Evolutionary conservation across 2,888 invertebrate genomes (phyloP), one percentile per base, ranked within the genome.

Genomic region (Nemoura dubitans): DNA sequence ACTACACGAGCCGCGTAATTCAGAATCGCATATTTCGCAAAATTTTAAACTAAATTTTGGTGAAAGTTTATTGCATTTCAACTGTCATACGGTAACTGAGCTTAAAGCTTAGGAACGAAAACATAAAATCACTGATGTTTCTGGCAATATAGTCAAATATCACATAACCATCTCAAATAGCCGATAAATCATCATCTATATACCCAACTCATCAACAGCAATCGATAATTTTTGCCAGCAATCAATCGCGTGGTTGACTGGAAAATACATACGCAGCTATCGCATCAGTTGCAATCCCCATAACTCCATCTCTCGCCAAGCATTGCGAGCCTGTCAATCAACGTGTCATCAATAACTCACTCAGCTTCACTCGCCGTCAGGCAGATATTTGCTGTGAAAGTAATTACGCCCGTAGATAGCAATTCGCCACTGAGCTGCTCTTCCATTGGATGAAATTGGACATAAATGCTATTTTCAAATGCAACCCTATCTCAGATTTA

Each of bases 211-310:
- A 21, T 59, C 86, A 87, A 87, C 87, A 88, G 85, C 87, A 87
- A 87, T 78, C 86, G 86, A 87, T 87, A 88, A 87, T 88, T 59
- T 43, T 84, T 76, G 83, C 86, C 27, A 76, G 29, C 87, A 88
- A 87, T 88, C 86, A 81, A 87, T 76, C 84, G 83, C 86, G 83
- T 87, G 88, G 87, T 87, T 88, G 88, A 88, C 87, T 87, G 86
- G 87, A 87, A 88, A 88, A 88, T 86, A 88, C 86, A 87, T 83
- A 86, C 86, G 77, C 86, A 85, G 77, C 83, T 86, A 85, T 84
- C 83, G 85, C 85, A 83, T 86, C 86, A 43, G 29, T 42, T 83
- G 27, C 80, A 76, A 42, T 30, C 16, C 78, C 27, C 59, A 25
- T 76, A 10, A 43, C 76, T 83, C 1, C 28, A 27, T 76, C 84